phyloP scores from a whole-genome alignment of 2,797 vertebrate genomes.

The Siniperca obscura region DNA sequence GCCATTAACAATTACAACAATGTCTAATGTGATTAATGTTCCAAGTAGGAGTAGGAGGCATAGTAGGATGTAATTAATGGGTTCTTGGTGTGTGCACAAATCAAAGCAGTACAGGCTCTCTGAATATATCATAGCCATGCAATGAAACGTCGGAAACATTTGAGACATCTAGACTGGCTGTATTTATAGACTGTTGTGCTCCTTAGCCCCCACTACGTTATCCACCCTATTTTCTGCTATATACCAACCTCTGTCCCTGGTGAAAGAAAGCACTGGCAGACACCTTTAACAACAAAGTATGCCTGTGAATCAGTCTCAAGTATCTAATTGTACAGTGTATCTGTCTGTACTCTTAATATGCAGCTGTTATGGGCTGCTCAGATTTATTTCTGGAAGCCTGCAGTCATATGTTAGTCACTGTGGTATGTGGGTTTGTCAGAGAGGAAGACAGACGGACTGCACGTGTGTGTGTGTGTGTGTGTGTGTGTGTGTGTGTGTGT shows the following conservation, averaged over 20 bases:
- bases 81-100: background rate
- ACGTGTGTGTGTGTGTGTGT: conserved; percentile 48
- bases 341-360: conserved; percentile 47
- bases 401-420: conserved; percentile 71
- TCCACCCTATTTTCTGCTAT: conserved; percentile 8
- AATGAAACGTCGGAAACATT: conserved; percentile 35
- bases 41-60: background rate
- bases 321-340: conserved; percentile 38
- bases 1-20: conserved; percentile 5
- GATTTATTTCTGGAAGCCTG: conserved; percentile 79
- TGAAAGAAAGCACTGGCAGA: conserved; percentile 16
- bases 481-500: conserved; percentile 47
- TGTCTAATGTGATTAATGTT: conserved; percentile 2
- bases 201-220: conserved; percentile 1
- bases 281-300: conserved; percentile 30
- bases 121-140: conserved; percentile 12
- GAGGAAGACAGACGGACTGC: conserved; percentile 57
- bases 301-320: conserved; percentile 31
- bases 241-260: conserved; percentile 13
- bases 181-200: conserved; percentile 58
- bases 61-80: conserved; percentile 12
- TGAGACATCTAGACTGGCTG: conserved; percentile 28
- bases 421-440: conserved; percentile 70
- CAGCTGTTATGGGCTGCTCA: conserved; percentile 59
- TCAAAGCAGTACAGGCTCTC: conserved; percentile 1